Conservation (phyloP, 2,797 vertebrate species). For the Crax fasciolata region DNA sequence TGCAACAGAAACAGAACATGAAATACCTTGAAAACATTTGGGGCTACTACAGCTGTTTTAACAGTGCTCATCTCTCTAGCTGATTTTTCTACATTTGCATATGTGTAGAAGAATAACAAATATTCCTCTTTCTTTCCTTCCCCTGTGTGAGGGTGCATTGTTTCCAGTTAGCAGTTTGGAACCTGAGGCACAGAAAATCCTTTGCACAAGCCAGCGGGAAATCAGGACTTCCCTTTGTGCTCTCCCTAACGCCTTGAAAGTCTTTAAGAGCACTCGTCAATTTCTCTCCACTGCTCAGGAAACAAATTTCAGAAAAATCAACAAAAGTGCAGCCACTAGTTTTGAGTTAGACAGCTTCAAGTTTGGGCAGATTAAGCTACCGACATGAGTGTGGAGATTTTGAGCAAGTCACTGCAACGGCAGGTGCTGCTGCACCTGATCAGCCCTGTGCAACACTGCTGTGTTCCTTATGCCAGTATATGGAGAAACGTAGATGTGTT, state of each 20-base stretch:
- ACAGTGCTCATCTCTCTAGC: neutral
- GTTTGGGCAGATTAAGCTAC: neutral
- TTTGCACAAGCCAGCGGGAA: neutral
- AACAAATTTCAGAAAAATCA: neutral
- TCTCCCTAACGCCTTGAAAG: neutral
- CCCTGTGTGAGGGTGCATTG: neutral
- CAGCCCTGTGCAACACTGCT: neutral
- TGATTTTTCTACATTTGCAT: neutral
- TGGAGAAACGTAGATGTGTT: neutral
- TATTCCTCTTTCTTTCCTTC: neutral
- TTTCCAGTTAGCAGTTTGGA: neutral
- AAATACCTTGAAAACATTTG: neutral
- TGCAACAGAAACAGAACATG: accelerated
- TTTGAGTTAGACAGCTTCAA: neutral
- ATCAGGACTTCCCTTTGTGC: neutral
- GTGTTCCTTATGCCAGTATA: neutral
- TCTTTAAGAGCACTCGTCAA: accelerated
- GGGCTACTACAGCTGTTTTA: neutral
- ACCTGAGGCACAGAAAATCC: accelerated
- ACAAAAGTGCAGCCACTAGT: neutral
- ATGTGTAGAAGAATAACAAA: neutral
- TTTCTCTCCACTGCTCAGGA: neutral
- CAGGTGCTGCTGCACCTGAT: neutral
- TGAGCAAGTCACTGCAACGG: accelerated
- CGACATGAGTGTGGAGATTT: accelerated